Percentiles rank a stretch among this genome's conserved stretches.
These are phyloP conservation scores for Apamea sordens DNA, from an alignment of 2,888 invertebrate species.

Conservation along the genomic window DNA sequence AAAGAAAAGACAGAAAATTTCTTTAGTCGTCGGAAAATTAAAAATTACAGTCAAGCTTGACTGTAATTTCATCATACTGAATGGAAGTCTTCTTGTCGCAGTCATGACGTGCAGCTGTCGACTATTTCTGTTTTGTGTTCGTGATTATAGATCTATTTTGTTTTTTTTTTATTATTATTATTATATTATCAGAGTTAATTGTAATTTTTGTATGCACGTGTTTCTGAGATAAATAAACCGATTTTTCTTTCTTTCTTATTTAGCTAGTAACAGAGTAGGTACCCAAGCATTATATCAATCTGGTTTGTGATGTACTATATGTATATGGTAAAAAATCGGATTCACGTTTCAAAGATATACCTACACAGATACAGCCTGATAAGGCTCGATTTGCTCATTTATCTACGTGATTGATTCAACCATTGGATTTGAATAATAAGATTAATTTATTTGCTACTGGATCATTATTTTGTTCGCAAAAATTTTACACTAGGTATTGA, in stretches of 20 bases:
- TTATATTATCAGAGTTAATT: no score
- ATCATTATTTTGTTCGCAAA: not conserved
- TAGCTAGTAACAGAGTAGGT: not conserved
- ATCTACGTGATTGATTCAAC: conserved; percentile 4
- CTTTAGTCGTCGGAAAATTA: not conserved
- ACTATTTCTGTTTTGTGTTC: no score
- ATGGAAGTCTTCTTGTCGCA: no score
- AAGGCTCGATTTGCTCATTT: conserved; percentile 15
- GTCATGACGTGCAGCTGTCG: no score
- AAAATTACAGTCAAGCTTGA: not conserved
- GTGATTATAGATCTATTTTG: no score
- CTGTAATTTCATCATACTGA: no score
- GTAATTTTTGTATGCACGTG: no score
- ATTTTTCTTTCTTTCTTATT: no score
- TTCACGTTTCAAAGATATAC: not conserved
- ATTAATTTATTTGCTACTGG: conserved; percentile 14
- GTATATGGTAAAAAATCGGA: not conserved
- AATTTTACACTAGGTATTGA: no score
- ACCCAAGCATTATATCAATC: not conserved
- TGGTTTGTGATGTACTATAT: no score
- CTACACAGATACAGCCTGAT: not conserved
- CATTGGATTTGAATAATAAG: conserved; percentile 2
- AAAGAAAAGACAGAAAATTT: not conserved
- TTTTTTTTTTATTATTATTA: no score
- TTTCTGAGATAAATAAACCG: no score